A percentile compares a stretch with the other conserved stretches of the same genome.
Conservation (phyloP, 2,797 vertebrate genomes). For the Thunnus albacares region DNA sequence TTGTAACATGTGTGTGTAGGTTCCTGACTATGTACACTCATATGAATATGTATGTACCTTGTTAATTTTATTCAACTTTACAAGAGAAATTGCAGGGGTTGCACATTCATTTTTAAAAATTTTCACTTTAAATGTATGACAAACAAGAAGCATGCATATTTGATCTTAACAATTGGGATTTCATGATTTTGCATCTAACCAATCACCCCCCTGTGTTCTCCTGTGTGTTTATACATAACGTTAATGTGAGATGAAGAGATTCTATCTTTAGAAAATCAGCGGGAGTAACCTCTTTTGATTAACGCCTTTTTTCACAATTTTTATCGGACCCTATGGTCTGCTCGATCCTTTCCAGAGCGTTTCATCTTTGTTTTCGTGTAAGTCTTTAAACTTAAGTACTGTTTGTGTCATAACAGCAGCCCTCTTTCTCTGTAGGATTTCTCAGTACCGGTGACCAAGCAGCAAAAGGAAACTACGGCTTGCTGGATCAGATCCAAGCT, state of each 20-base stretch:
- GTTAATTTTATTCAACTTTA: slow-evolving; percentile 47
- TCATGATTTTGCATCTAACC: background rate
- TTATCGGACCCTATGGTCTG: background rate
- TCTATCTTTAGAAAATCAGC: slow-evolving; percentile 2
- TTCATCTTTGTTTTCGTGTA: slow-evolving; percentile 1
- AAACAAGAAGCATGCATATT: slow-evolving; percentile 43
- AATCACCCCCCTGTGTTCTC: slow-evolving; percentile 13
- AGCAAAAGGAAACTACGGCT: slow-evolving; percentile 96
- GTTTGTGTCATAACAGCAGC: background rate
- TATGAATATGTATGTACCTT: slow-evolving; percentile 51
- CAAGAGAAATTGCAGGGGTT: slow-evolving; percentile 9
- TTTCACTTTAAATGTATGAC: slow-evolving; percentile 31
- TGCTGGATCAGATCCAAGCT: slow-evolving; percentile 98
- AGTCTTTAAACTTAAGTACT: background rate
- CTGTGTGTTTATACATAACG: background rate
- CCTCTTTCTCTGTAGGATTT: slow-evolving; percentile 86
- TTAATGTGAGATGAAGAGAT: slow-evolving; percentile 5
- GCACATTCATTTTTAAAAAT: slow-evolving; percentile 27
- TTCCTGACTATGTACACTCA: slow-evolving; percentile 25
- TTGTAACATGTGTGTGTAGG: slow-evolving; percentile 28
- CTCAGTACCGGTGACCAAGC: slow-evolving; percentile 97
- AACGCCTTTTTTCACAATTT: background rate
- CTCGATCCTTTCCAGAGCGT: background rate
- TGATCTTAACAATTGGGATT: slow-evolving; percentile 23
- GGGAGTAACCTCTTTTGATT: slow-evolving; percentile 10